These are phyloP conservation scores for Gymnocypris eckloni DNA, from an alignment of 2,797 vertebrate species.

Conservation along the genomic window DNA sequence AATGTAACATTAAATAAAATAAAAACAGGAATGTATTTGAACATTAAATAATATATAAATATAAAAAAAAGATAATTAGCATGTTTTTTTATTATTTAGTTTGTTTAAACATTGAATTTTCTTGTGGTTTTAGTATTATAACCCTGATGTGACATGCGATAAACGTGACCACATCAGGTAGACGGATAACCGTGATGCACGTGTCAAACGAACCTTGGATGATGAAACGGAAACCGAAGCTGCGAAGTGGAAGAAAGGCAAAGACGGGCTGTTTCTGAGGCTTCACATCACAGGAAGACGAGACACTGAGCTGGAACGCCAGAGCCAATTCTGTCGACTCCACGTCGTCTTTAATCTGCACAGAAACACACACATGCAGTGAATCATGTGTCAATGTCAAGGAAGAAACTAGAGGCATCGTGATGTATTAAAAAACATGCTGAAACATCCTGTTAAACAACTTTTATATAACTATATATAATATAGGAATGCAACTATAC, in stretches of 20 bases:
- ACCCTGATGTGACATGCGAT: background rate
- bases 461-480: background rate
- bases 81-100: background rate
- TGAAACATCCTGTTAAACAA: background rate
- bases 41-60: too few relatives aligned
- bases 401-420: background rate
- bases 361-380: background rate
- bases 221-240: slow-evolving; percentile 84
- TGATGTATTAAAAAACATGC: background rate
- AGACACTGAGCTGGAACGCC: slow-evolving; percentile 76
- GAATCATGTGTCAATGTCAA: background rate
- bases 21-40: too few relatives aligned
- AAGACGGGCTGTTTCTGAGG: slow-evolving; percentile 83
- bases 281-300: slow-evolving; percentile 54
- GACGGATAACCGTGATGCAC: background rate
- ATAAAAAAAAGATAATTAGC: too few relatives aligned
- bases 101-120: background rate
- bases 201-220: slow-evolving; percentile 74
- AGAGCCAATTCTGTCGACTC: slow-evolving; percentile 81
- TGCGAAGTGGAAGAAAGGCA: slow-evolving; percentile 82
- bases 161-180: background rate
- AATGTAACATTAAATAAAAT: too few relatives aligned
- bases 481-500: background rate
- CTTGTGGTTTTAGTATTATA: background rate
- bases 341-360: slow-evolving; percentile 79